These are phyloP conservation scores for Leptogaster cylindrica DNA, from an alignment of 2,888 invertebrate species.

Conservation along the genomic window DNA sequence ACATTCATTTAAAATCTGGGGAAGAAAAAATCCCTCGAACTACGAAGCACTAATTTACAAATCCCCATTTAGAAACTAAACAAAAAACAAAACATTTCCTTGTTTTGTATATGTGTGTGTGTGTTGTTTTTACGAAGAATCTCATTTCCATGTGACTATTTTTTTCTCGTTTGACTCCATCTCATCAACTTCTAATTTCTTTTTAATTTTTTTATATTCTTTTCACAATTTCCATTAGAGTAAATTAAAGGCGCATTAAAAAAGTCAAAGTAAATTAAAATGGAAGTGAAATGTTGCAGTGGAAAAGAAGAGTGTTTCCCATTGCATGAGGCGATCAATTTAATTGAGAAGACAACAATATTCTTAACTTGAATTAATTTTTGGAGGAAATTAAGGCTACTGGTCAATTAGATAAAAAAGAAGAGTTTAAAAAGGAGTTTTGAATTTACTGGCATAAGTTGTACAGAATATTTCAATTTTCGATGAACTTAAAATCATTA, in stretches of 20 bases:
- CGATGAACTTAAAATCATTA: too few relatives aligned
- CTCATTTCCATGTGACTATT: too few relatives aligned
- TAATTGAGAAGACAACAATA: too few relatives aligned
- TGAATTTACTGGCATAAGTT: too few relatives aligned
- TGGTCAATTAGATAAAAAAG: too few relatives aligned
- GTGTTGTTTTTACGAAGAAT: neutral
- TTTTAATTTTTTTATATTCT: slow-evolving; percentile 25
- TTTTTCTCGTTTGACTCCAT: slow-evolving; percentile 7
- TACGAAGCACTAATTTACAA: neutral
- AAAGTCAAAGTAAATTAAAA: slow-evolving; percentile 46
- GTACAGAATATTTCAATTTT: too few relatives aligned
- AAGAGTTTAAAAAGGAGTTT: too few relatives aligned
- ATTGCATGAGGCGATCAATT: neutral
- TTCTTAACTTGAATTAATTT: too few relatives aligned
- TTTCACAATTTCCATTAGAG: slow-evolving; percentile 40
- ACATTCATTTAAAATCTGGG: too few relatives aligned
- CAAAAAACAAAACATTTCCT: neutral
- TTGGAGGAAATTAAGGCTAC: too few relatives aligned
- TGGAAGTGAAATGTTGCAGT: slow-evolving; percentile 18
- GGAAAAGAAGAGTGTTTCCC: neutral
- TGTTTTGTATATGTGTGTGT: neutral
- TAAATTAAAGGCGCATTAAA: slow-evolving; percentile 46
- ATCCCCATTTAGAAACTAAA: neutral
- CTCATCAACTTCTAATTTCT: slow-evolving; percentile 32
- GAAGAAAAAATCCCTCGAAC: neutral